Base-by-base conservation (phyloP, 2,113 vertebrate genomes). In the Cheilinus undulatus region DNA sequence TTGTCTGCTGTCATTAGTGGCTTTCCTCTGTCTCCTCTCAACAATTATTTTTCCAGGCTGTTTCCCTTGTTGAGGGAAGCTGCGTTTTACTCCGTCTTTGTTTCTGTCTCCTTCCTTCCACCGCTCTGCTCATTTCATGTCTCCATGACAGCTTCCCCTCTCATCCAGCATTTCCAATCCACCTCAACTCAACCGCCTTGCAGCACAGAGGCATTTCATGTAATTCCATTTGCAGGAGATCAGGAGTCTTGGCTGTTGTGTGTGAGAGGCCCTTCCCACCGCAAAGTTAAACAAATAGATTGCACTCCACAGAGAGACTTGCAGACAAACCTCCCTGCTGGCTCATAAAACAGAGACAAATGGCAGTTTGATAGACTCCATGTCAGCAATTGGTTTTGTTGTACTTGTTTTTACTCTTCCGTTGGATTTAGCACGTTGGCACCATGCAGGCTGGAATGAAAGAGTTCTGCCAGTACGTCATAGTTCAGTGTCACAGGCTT, bases 1-100 rank as follows among this genome's bases (percentile, higher is more conserved):
- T 88, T 88, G 89, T 89, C 86, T 85, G 84, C 87, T 90, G 87
- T 90, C 87, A 91, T 92, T 91, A 91, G 86, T 88, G 89, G 90
- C 88, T 90, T 91, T 80, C 49, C 51, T 87, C 82, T 89, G 82
- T 88, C 87, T 91, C 82, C 81, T 60, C 77, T 72, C 79, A 62
- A 83, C 85, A 72, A 78, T 86, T 82, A 82, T 90, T 88, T 88
- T 85, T 87, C 75, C 83, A 84, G 77, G 77, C 88, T 69, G 78
- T 74, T 84, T 84, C 74, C 76, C 61, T 75, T 57, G 68, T 59
- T 56, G 61, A 81, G 62, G 46, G 54, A 86, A 53, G 69, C 75
- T 54, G 77, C 69, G n/a, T 73, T 84, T 73, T 56, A 60, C 56
- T 62, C 32, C 2, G 27, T 53, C 70, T 82, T 85, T 85, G 78